These are phyloP conservation scores for Noctilio leporinus DNA, from an alignment of 2,113 vertebrate genomes.

Conservation along the genomic window DNA sequence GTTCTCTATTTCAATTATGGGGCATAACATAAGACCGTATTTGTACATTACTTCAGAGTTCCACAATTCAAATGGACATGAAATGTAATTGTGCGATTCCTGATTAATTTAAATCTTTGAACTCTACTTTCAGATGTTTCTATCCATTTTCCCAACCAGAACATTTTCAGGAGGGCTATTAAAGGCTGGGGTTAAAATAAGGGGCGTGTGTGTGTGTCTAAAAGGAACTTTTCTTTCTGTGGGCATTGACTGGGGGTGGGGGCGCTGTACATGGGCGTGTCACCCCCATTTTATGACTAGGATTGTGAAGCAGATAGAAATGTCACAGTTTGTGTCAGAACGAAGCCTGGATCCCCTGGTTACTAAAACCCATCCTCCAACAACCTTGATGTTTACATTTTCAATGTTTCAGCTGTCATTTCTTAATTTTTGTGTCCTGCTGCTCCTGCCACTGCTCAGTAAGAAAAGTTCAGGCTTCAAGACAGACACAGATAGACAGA, in stretches of 20 bases:
- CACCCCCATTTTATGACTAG: not conserved
- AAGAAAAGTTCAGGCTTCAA: not conserved
- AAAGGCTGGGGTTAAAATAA: not conserved
- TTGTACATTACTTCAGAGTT: not conserved
- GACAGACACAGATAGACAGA: not conserved
- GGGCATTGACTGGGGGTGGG: not conserved
- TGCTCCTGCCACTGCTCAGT: not conserved
- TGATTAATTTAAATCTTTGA: not conserved
- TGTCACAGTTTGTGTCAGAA: not conserved
- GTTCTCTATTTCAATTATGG: not conserved
- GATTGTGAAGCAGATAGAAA: not conserved
- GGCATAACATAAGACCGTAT: not conserved
- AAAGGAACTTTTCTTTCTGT: not conserved
- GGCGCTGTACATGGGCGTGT: fast-evolving
- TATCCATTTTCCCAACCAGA: not conserved
- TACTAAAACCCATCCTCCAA: not conserved
- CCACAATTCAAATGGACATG: not conserved
- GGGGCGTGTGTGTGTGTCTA: not conserved
- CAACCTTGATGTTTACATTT: not conserved
- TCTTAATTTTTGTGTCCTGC: not conserved
- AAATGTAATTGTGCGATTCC: not conserved
- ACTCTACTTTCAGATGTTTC: not conserved
- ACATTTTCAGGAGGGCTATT: not conserved
- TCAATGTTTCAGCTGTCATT: not conserved
- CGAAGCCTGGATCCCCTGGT: not conserved